phyloP scores from a whole-genome alignment of 2,888 invertebrate species.

The Zonitis immaculata region DNA sequence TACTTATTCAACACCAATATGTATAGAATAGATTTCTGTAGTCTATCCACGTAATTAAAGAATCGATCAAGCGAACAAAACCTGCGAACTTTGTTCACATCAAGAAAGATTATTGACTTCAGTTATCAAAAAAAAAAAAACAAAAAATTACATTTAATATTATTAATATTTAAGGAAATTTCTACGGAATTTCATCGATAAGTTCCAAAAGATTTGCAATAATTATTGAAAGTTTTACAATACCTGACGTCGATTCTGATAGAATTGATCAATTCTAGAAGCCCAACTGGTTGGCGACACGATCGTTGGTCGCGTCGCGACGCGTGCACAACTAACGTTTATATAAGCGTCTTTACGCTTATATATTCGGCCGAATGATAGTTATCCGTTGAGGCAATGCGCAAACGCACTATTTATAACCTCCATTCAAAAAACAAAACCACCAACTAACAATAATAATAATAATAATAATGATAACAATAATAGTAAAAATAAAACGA shows the following conservation, averaged over 20 bases:
- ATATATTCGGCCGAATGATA: constrained; percentile 25
- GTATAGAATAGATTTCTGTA: constrained; percentile 25
- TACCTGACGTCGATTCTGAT: not conserved
- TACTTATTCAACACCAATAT: constrained; percentile 9
- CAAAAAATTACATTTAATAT: not conserved
- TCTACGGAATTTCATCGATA: constrained; percentile 10
- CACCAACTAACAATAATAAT: constrained; percentile 8
- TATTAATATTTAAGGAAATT: constrained; percentile 11
- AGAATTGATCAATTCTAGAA: not conserved
- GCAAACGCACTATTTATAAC: constrained; percentile 19
- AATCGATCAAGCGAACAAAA: constrained; percentile 32
- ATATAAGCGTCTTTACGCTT: constrained; percentile 25
- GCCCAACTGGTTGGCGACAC: not conserved
- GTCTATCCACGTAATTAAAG: constrained; percentile 33
- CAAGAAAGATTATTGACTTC: constrained; percentile 20
- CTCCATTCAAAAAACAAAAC: constrained; percentile 17
- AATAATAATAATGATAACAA: constrained; percentile 14
- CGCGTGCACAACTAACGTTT: constrained; percentile 26
- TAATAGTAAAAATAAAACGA: not conserved
- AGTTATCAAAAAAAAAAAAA: too few relatives aligned
- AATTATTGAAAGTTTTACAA: too few relatives aligned
- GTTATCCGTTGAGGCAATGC: constrained; percentile 19
- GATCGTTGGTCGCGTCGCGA: constrained; percentile 22
- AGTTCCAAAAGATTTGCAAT: too few relatives aligned
- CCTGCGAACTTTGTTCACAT: constrained; percentile 23